phyloP scores from a whole-genome alignment of 2,113 vertebrate species.

The Xiphophorus maculatus region DNA sequence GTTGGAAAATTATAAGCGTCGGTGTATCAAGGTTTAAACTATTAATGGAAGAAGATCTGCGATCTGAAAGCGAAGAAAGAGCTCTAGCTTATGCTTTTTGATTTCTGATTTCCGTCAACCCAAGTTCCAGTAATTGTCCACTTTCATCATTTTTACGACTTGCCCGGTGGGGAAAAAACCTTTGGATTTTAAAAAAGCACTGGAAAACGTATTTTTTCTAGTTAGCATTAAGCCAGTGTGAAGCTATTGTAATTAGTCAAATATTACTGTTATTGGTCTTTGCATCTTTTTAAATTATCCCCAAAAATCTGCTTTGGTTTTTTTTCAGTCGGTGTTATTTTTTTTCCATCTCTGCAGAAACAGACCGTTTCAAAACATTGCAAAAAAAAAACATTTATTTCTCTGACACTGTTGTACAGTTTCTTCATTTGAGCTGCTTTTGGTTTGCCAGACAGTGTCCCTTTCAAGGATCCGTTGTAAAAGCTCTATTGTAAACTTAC shows the following conservation, averaged over 20 bases:
- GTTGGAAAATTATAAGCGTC: slow-evolving; percentile 76
- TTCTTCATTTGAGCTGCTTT: slow-evolving; percentile 58
- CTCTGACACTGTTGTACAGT: slow-evolving; percentile 62
- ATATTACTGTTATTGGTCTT: slow-evolving; percentile 78
- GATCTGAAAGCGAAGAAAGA: slow-evolving; percentile 63
- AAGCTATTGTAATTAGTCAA: slow-evolving; percentile 78
- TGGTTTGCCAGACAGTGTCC: slow-evolving; percentile 64
- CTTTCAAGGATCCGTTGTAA: slow-evolving; percentile 65
- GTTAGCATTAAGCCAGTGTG: slow-evolving; percentile 73
- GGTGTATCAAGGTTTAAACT: slow-evolving; percentile 78
- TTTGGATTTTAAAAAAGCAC: slow-evolving; percentile 64
- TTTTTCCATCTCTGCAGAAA: slow-evolving; percentile 53
- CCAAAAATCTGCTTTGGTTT: slow-evolving; percentile 64
- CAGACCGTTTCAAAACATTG: slow-evolving; percentile 35
- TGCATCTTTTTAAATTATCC: slow-evolving; percentile 61
- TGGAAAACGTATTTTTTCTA: slow-evolving; percentile 74
- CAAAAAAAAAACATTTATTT: background rate
- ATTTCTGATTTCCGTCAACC: slow-evolving; percentile 61
- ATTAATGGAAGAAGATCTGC: slow-evolving; percentile 70
- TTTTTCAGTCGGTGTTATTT: slow-evolving; percentile 61
- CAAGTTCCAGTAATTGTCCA: slow-evolving; percentile 71
- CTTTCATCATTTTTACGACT: slow-evolving; percentile 74
- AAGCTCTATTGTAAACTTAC: slow-evolving; percentile 77
- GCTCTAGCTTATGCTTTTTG: slow-evolving; percentile 6
- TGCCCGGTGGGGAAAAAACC: slow-evolving; percentile 50